Conservation (phyloP, 2,888 invertebrate genomes). For the Leuctra nigra region DNA sequence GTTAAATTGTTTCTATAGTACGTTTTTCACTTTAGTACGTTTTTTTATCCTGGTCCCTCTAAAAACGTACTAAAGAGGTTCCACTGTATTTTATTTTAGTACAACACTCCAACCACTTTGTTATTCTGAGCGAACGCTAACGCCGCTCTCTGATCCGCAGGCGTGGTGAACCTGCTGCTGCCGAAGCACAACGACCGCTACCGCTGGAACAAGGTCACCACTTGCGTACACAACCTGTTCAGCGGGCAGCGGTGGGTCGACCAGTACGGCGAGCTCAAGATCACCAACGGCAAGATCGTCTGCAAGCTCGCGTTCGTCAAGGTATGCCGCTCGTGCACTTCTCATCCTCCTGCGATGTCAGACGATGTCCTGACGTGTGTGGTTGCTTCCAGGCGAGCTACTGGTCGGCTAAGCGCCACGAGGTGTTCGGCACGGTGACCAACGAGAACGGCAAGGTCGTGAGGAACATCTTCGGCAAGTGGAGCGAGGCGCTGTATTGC, state of each 20-base stretch:
- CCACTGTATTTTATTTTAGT: too few relatives aligned
- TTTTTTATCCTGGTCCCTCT: too few relatives aligned
- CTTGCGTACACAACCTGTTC: constrained; percentile 79
- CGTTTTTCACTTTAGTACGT: too few relatives aligned
- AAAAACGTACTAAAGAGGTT: too few relatives aligned
- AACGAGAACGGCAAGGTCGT: constrained; percentile 51
- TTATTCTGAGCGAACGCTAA: too few relatives aligned
- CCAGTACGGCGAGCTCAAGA: constrained; percentile 75
- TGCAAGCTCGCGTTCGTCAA: constrained; percentile 77
- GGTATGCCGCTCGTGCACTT: constrained; percentile 43
- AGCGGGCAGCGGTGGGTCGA: constrained; percentile 81
- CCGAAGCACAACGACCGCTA: constrained; percentile 60
- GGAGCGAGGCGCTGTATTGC: constrained; percentile 74
- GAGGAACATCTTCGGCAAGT: constrained; percentile 64
- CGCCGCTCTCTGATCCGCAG: constrained; percentile 26
- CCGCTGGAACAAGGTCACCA: constrained; percentile 76
- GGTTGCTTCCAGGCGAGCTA: constrained; percentile 54
- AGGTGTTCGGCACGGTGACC: constrained; percentile 56
- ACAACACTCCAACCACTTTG: too few relatives aligned
- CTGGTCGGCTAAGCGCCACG: constrained; percentile 71
- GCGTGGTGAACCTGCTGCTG: constrained; percentile 55
- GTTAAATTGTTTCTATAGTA: too few relatives aligned
- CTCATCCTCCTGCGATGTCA: not conserved
- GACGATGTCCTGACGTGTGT: too few relatives aligned
- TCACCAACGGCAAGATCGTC: constrained; percentile 50